Evolutionary conservation across 2,797 vertebrate species (phyloP).

Genomic region (Austrolebias charrua): DNA sequence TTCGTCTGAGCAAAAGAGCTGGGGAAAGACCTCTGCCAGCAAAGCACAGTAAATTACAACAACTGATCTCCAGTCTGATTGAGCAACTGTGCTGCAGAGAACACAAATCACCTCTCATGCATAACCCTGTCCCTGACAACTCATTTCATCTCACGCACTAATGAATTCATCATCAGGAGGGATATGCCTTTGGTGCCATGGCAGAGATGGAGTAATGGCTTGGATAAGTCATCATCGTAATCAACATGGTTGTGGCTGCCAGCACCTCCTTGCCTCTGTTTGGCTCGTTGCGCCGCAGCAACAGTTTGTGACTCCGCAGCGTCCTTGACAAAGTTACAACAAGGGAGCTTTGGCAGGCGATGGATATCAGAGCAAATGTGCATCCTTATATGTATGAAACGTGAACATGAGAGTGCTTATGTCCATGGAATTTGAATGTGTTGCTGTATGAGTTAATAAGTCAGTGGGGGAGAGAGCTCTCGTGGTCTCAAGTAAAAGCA

Average conservation of each 20-base stretch:
- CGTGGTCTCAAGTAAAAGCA: slow-evolving; percentile 39
- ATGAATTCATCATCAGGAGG: slow-evolving; percentile 72
- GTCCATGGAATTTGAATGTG: slow-evolving; percentile 69
- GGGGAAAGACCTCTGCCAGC: slow-evolving; percentile 56
- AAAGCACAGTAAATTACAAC: slow-evolving; percentile 60
- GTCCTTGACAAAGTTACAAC: slow-evolving; percentile 47
- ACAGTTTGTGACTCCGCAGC: slow-evolving; percentile 41
- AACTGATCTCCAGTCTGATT: slow-evolving; percentile 50
- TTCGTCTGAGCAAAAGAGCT: slow-evolving; percentile 44
- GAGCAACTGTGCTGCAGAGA: slow-evolving; percentile 50
- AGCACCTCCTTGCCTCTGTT: slow-evolving; percentile 35
- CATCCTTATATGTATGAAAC: slow-evolving; percentile 37
- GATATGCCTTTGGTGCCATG: slow-evolving; percentile 59
- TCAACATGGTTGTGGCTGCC: slow-evolving; percentile 37
- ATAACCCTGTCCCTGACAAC: slow-evolving; percentile 68
- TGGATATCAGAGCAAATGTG: slow-evolving; percentile 31
- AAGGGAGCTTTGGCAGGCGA: slow-evolving; percentile 26
- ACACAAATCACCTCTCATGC: slow-evolving; percentile 69
- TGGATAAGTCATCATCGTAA: slow-evolving; percentile 65
- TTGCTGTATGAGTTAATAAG: slow-evolving; percentile 63
- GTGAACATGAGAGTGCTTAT: slow-evolving; percentile 48
- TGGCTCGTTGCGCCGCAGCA: slow-evolving; percentile 38
- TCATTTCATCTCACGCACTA: slow-evolving; percentile 72
- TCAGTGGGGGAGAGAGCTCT: slow-evolving; percentile 50
- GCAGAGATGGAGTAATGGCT: slow-evolving; percentile 66